phyloP scores from a whole-genome alignment of 2,888 invertebrate genomes.

The Caenorhabditis sinica region DNA sequence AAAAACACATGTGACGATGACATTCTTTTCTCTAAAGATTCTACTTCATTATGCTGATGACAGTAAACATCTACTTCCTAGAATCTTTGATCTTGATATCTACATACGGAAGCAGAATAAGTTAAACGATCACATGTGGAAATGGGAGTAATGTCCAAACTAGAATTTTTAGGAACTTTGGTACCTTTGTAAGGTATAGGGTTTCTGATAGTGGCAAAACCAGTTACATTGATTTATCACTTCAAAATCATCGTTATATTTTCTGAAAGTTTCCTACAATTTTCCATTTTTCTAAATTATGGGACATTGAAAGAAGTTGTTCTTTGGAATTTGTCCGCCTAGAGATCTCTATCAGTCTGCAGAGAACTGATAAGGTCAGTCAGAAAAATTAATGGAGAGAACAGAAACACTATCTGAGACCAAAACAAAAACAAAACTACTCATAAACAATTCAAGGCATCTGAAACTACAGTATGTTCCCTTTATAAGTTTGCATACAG shows the following conservation, averaged over 20 bases:
- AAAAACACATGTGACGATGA: slow-evolving; percentile 52
- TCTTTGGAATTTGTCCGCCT: not conserved
- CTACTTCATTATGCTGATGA: slow-evolving; percentile 1
- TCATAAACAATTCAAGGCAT: not conserved
- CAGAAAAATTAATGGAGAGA: not conserved
- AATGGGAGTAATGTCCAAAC: not conserved
- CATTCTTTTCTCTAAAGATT: slow-evolving; percentile 26
- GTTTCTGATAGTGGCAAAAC: not conserved
- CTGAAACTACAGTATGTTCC: too few relatives aligned
- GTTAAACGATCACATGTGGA: slow-evolving; percentile 10
- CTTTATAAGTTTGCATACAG: too few relatives aligned
- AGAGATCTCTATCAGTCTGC: slow-evolving; percentile 22
- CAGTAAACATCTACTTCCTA: slow-evolving; percentile 41
- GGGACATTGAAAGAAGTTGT: not conserved
- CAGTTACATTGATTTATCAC: not conserved
- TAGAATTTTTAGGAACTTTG: slow-evolving; percentile 9
- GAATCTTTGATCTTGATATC: slow-evolving; percentile 50
- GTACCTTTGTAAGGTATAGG: not conserved
- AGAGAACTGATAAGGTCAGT: not conserved
- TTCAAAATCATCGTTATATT: too few relatives aligned
- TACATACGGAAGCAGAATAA: slow-evolving; percentile 10
- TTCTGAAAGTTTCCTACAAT: too few relatives aligned
- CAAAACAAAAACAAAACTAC: not conserved
- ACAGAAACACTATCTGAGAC: not conserved
- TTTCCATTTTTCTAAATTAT: too few relatives aligned